A percentile compares a stretch with the other conserved stretches of the same genome.
Evolutionary conservation across 2,888 invertebrate genomes (phyloP).

Genomic region (Lutraria lutraria): DNA sequence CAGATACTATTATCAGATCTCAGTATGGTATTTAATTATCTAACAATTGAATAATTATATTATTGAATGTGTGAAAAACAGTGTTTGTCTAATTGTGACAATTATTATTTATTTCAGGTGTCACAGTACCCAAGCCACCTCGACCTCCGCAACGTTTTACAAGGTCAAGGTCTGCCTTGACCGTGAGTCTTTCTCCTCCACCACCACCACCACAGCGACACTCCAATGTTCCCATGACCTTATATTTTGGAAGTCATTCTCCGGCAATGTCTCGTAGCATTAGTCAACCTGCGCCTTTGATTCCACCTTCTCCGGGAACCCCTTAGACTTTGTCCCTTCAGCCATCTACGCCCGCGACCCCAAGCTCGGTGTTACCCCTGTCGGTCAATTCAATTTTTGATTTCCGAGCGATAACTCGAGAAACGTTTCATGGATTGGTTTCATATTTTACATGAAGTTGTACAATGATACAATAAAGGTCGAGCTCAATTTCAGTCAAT

Average conservation of each 20-base stretch:
- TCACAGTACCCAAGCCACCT: constrained; percentile 67
- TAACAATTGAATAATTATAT: no score
- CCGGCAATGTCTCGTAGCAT: constrained; percentile 75
- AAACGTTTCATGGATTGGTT: no score
- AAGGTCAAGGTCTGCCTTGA: constrained; percentile 72
- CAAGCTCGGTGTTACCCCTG: no score
- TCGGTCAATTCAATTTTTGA: no score
- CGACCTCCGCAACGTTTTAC: constrained; percentile 73
- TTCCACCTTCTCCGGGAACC: constrained; percentile 70
- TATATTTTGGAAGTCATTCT: constrained; percentile 43
- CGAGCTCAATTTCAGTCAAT: no score
- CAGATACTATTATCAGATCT: no score
- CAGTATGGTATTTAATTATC: no score
- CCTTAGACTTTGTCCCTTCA: constrained; percentile 61
- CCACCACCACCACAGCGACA: constrained; percentile 67
- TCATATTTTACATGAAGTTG: no score
- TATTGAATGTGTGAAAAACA: no score
- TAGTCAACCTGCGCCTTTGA: constrained; percentile 77
- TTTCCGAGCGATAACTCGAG: no score
- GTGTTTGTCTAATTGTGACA: not conserved
- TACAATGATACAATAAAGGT: no score
- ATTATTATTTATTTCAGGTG: constrained; percentile 58
- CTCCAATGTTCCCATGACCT: constrained; percentile 64
- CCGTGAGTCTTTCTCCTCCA: constrained; percentile 71
- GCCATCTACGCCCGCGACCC: constrained; percentile 74